phyloP scores from a whole-genome alignment of 2,888 invertebrate species.

The Escarpia spicata region DNA sequence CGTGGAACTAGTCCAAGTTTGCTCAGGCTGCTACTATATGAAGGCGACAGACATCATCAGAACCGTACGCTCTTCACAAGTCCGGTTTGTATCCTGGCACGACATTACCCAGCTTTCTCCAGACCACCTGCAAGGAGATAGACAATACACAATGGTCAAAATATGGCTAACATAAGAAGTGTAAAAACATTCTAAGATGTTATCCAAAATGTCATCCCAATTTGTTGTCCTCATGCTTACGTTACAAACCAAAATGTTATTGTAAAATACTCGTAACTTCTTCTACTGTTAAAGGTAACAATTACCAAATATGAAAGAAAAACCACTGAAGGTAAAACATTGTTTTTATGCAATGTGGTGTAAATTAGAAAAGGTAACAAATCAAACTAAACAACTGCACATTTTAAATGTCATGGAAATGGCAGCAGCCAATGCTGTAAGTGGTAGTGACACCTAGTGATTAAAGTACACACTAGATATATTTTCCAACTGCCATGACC shows the following conservation, averaged over 20 bases:
- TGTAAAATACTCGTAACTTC: neutral
- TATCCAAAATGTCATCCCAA: neutral
- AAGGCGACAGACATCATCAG: neutral
- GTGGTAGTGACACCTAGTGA: neutral
- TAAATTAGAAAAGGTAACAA: neutral
- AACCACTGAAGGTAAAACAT: neutral
- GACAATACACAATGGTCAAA: neutral
- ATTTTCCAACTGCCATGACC: neutral
- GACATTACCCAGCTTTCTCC: slow-evolving; percentile 12
- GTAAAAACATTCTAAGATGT: neutral
- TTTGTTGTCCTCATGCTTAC: neutral
- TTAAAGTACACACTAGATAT: neutral
- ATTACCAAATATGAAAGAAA: neutral
- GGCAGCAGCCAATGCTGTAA: neutral
- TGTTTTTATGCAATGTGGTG: neutral
- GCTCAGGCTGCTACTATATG: neutral
- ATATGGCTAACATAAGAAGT: neutral
- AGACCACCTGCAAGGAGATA: neutral
- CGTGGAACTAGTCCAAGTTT: neutral
- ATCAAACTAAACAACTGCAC: neutral
- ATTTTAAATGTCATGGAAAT: neutral
- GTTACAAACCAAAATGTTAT: neutral
- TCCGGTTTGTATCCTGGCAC: slow-evolving; percentile 5
- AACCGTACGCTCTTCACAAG: neutral
- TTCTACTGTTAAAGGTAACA: neutral